Evolutionary conservation across 2,888 invertebrate species (phyloP).

Genomic region (Hartigia nigra): DNA sequence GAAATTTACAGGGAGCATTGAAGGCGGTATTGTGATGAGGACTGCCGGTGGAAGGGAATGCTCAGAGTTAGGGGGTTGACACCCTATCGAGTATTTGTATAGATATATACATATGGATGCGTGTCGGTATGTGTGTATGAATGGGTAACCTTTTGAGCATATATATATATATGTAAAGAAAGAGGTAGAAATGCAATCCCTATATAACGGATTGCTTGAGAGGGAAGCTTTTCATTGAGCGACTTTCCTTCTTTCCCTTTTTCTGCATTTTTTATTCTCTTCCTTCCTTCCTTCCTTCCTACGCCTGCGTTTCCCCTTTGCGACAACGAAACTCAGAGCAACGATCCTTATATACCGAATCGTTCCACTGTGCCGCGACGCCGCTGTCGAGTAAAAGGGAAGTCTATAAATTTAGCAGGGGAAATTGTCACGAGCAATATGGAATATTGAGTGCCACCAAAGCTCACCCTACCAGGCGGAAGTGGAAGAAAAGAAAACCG

Average conservation of each 20-base stretch:
- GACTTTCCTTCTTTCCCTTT: constrained; percentile 18
- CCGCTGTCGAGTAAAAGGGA: constrained; percentile 30
- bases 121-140: too few relatives aligned
- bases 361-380: not conserved
- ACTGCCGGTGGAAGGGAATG: not conserved
- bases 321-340: not conserved
- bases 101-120: too few relatives aligned
- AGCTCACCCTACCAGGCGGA: not conserved
- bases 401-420: constrained; percentile 54
- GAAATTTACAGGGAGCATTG: not conserved
- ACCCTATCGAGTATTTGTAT: not conserved
- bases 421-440: constrained; percentile 54
- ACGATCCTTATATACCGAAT: constrained; percentile 13
- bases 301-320: constrained; percentile 11
- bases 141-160: too few relatives aligned
- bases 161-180: not conserved
- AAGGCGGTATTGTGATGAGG: not conserved
- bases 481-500: not conserved
- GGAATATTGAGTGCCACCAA: constrained; percentile 49
- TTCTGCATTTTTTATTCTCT: constrained; percentile 19
- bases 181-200: not conserved
- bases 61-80: not conserved
- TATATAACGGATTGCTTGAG: not conserved
- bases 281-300: constrained; percentile 1
- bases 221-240: constrained; percentile 40